Evolutionary conservation across 2,113 vertebrate species (phyloP).

Genomic region (Corythornis vintsioides): DNA sequence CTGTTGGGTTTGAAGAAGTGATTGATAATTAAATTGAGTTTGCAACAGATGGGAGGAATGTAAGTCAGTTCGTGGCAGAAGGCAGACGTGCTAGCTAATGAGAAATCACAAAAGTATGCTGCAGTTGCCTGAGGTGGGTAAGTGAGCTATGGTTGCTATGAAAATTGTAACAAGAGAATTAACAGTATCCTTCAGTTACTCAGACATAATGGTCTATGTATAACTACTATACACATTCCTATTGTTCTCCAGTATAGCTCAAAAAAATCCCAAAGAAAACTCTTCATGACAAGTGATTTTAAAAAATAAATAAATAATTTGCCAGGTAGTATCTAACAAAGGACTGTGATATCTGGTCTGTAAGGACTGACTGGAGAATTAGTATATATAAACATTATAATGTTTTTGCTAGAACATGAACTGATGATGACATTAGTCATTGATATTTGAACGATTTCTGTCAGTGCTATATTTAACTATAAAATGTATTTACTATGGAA

Average conservation of each 20-base stretch:
- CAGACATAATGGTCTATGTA: background rate
- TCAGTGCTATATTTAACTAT: background rate
- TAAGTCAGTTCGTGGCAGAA: slow-evolving; percentile 65
- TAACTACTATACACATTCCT: background rate
- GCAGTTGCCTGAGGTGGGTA: slow-evolving; percentile 3
- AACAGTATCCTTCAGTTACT: background rate
- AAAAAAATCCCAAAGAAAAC: background rate
- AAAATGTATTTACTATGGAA: background rate
- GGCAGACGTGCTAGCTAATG: slow-evolving; percentile 46
- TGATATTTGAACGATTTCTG: background rate
- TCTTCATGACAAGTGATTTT: background rate
- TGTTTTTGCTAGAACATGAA: background rate
- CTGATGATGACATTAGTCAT: background rate
- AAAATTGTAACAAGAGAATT: background rate
- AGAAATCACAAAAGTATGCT: slow-evolving; percentile 39
- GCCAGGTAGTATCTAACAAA: background rate
- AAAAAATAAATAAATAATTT: background rate
- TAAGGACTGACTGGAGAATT: background rate
- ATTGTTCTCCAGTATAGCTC: background rate
- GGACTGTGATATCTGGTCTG: background rate
- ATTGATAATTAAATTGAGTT: slow-evolving; percentile 57
- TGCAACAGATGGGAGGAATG: slow-evolving; percentile 66
- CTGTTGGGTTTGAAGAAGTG: background rate
- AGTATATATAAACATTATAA: background rate
- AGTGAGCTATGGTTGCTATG: background rate